These are phyloP conservation scores for Caenorhabditis brenneri DNA, from an alignment of 1,140 invertebrate species.

Conservation along the genomic window DNA sequence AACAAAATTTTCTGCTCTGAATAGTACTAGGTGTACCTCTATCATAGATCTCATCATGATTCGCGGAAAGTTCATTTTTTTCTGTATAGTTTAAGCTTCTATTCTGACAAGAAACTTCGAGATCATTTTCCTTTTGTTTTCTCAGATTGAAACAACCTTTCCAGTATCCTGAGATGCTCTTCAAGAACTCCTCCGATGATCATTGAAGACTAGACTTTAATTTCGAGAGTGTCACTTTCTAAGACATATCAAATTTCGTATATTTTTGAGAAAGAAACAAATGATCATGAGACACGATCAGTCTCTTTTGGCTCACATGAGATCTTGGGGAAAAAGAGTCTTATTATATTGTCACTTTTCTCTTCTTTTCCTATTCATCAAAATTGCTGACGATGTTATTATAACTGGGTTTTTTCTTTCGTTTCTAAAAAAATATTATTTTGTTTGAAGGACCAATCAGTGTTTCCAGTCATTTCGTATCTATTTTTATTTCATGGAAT, in stretches of 20 bases:
- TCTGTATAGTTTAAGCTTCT: too few species aligned
- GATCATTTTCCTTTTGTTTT: too few species aligned
- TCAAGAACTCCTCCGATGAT: too few species aligned
- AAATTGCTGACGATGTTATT: not conserved
- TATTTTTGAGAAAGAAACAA: not conserved
- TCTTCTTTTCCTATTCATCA: not conserved
- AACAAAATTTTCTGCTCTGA: too few species aligned
- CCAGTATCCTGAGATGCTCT: too few species aligned
- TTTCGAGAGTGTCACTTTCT: not conserved
- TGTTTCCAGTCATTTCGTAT: not conserved
- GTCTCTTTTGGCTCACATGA: not conserved
- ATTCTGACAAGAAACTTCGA: too few species aligned
- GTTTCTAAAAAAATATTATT: not conserved
- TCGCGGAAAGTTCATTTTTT: too few species aligned
- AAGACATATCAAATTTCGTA: constrained; percentile 16
- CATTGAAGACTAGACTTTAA: not conserved
- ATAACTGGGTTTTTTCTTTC: not conserved
- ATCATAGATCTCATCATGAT: too few species aligned
- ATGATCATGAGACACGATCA: constrained; percentile 12
- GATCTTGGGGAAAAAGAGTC: not conserved
- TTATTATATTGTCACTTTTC: not conserved
- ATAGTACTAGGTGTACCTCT: too few species aligned
- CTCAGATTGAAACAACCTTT: too few species aligned
- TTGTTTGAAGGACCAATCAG: too few species aligned
- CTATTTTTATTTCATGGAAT: not conserved